A percentile compares a stretch with the other conserved stretches of the same genome.
These are phyloP conservation scores for Biston betularia DNA, from an alignment of 2,888 invertebrate species.

Conservation along the genomic window DNA sequence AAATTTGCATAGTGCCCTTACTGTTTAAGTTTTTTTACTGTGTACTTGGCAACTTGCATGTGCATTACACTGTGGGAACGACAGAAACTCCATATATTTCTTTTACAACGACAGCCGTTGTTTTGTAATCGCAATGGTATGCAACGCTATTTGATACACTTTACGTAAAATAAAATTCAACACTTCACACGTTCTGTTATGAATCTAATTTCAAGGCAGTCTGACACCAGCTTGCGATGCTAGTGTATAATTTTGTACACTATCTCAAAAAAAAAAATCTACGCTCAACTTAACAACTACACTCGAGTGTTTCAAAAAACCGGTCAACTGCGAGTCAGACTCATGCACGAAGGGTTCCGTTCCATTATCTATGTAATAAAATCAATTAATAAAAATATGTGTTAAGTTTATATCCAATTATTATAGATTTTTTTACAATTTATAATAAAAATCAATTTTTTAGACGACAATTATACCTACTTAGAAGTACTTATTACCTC, in stretches of 20 bases:
- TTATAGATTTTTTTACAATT: too few relatives aligned
- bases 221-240: conserved; percentile 8
- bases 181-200: conserved; percentile 52
- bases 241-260: background rate
- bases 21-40: conserved; percentile 66
- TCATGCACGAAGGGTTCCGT: too few relatives aligned
- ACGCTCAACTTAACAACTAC: too few relatives aligned
- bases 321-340: too few relatives aligned
- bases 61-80: conserved; percentile 76
- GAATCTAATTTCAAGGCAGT: conserved; percentile 44
- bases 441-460: too few relatives aligned
- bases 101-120: conserved; percentile 53
- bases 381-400: too few relatives aligned
- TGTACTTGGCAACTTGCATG: conserved; percentile 56
- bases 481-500: too few relatives aligned
- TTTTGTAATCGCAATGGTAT: conserved; percentile 61
- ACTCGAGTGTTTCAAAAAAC: too few relatives aligned
- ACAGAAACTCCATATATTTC: conserved; percentile 61
- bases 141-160: conserved; percentile 53
- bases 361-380: too few relatives aligned
- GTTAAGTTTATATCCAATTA: too few relatives aligned
- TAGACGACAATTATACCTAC: too few relatives aligned
- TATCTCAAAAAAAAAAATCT: too few relatives aligned
- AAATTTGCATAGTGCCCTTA: conserved; percentile 13
- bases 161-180: conserved; percentile 47